phyloP scores from a whole-genome alignment of 1,140 invertebrate species.

The Steinernema khuongi region DNA sequence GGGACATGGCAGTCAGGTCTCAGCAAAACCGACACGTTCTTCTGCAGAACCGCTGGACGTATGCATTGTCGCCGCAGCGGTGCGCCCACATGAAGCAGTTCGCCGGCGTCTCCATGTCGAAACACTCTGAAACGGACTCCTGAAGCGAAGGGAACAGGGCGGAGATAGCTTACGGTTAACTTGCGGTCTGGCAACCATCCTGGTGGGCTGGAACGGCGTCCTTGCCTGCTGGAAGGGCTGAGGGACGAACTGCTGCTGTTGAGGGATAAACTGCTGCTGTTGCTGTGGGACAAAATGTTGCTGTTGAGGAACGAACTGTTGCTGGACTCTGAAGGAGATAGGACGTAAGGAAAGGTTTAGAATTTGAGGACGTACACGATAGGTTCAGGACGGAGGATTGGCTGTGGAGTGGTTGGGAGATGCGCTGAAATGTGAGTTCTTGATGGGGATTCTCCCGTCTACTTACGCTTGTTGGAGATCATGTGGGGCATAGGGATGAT shows the following conservation, averaged over 20 bases:
- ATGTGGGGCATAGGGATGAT: slow-evolving; percentile 40
- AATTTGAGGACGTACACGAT: not conserved
- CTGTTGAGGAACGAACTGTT: slow-evolving; percentile 20
- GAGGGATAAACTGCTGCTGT: slow-evolving; percentile 36
- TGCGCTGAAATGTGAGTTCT: slow-evolving; percentile 19
- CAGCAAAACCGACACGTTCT: slow-evolving; percentile 8
- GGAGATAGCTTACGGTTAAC: not conserved
- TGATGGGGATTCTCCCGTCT: not conserved
- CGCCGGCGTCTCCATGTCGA: not conserved
- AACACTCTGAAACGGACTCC: not conserved
- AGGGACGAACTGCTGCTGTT: slow-evolving; percentile 75
- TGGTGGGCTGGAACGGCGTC: not conserved
- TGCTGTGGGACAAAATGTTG: slow-evolving; percentile 19
- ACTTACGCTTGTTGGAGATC: slow-evolving; percentile 39
- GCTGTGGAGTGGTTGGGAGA: slow-evolving; percentile 18
- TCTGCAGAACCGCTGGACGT: not conserved
- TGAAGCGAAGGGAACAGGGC: not conserved
- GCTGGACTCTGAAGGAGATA: slow-evolving; percentile 17
- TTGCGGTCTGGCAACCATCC: not conserved
- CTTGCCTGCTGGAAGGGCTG: slow-evolving; percentile 71
- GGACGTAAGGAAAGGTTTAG: not conserved
- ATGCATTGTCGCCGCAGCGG: not conserved
- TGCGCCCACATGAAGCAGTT: not conserved
- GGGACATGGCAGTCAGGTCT: no score
- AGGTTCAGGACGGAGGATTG: not conserved